Evolutionary conservation across 2,888 invertebrate species (phyloP).

Genomic region (Marronus borbonicus): DNA sequence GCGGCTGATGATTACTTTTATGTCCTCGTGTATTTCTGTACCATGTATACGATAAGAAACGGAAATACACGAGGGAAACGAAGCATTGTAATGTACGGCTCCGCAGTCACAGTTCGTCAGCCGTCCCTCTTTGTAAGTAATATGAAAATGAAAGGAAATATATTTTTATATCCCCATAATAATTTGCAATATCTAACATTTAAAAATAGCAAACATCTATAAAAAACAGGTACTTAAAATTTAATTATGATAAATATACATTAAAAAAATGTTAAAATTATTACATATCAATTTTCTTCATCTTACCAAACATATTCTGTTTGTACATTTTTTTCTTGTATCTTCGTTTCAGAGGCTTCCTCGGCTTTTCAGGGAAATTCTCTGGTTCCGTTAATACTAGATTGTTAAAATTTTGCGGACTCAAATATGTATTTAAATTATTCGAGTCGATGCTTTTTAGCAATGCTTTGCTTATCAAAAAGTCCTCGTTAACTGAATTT

Average conservation of each 20-base stretch:
- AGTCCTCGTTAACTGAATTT: neutral
- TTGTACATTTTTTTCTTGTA: slow-evolving; percentile 43
- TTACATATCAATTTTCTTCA: slow-evolving; percentile 45
- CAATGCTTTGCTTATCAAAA: neutral
- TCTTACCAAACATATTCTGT: slow-evolving; percentile 40
- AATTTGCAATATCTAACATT: neutral
- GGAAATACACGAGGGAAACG: too few species aligned
- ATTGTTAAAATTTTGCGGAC: slow-evolving; percentile 16
- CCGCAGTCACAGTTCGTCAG: too few species aligned
- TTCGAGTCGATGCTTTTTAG: slow-evolving; percentile 21
- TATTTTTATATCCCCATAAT: too few species aligned
- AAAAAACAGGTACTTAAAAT: slow-evolving; percentile 33
- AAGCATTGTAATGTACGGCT: too few species aligned
- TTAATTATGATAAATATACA: slow-evolving; percentile 11
- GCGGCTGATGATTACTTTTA: too few species aligned
- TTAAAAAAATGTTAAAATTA: slow-evolving; percentile 3
- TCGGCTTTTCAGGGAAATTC: slow-evolving; percentile 24
- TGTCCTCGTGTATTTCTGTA: too few species aligned
- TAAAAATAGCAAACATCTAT: slow-evolving; percentile 6
- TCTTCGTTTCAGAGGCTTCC: slow-evolving; percentile 23
- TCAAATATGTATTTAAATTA: slow-evolving; percentile 15
- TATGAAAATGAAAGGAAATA: too few species aligned
- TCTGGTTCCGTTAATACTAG: slow-evolving; percentile 14
- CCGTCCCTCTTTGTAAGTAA: neutral
- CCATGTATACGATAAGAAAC: too few species aligned